A percentile compares a stretch with the other conserved stretches of the same genome.
These are phyloP conservation scores for Thera obeliscata DNA, from an alignment of 2,888 invertebrate species.

Conservation along the genomic window DNA sequence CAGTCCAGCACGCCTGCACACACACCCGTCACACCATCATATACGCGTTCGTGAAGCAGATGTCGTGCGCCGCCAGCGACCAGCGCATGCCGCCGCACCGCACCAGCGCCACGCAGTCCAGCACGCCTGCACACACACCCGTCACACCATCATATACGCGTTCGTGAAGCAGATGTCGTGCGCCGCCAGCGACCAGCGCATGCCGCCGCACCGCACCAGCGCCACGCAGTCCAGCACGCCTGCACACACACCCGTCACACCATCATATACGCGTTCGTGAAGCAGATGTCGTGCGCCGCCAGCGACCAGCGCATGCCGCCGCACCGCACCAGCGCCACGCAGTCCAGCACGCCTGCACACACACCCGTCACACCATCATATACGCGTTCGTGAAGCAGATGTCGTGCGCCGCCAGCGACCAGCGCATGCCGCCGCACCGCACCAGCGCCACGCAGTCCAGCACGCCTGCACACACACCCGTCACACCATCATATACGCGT, in stretches of 20 bases:
- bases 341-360: slow-evolving; percentile 87
- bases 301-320: slow-evolving; percentile 95
- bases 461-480: slow-evolving; percentile 84
- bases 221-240: slow-evolving; percentile 88
- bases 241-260: too few relatives aligned
- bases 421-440: slow-evolving; percentile 90
- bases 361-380: too few relatives aligned
- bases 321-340: slow-evolving; percentile 86
- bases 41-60: slow-evolving; percentile 96
- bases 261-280: slow-evolving; percentile 93
- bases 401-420: slow-evolving; percentile 98
- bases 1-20: slow-evolving; percentile 87
- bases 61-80: slow-evolving; percentile 98
- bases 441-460: slow-evolving; percentile 87
- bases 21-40: too few relatives aligned
- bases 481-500: too few relatives aligned
- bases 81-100: slow-evolving; percentile 91
- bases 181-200: slow-evolving; percentile 97
- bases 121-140: slow-evolving; percentile 84
- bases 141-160: too few relatives aligned
- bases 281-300: slow-evolving; percentile 98
- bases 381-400: slow-evolving; percentile 96
- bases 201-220: slow-evolving; percentile 86
- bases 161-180: slow-evolving; percentile 99
- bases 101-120: slow-evolving; percentile 88